phyloP scores from a whole-genome alignment of 2,888 invertebrate species.

The Eupsilia transversa region DNA sequence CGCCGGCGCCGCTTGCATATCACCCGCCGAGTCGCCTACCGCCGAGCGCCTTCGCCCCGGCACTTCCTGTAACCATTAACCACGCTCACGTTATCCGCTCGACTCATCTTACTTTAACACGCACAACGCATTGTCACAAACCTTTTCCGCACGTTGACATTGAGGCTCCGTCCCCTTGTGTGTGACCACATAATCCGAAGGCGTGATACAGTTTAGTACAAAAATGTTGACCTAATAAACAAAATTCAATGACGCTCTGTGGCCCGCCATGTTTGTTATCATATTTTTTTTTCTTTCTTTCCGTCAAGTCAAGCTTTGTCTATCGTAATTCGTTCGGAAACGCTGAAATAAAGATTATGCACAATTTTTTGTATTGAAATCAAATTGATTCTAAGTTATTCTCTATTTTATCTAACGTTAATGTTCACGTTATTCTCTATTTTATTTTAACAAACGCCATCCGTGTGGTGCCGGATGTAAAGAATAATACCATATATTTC shows the following conservation, averaged over 20 bases:
- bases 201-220: slow-evolving; percentile 60
- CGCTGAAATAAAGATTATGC: not conserved
- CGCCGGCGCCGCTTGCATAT: slow-evolving; percentile 89
- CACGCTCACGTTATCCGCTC: slow-evolving; percentile 57
- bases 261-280: slow-evolving; percentile 89
- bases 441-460: not conserved
- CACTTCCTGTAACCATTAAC: slow-evolving; percentile 76
- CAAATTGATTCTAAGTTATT: not conserved
- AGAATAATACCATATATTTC: too few species aligned
- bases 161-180: slow-evolving; percentile 73
- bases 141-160: slow-evolving; percentile 80
- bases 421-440: too few species aligned
- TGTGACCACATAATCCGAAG: slow-evolving; percentile 79
- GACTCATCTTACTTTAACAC: slow-evolving; percentile 3
- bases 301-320: slow-evolving; percentile 35
- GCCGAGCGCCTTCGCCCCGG: slow-evolving; percentile 82
- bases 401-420: not conserved
- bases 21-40: slow-evolving; percentile 82
- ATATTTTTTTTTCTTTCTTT: slow-evolving; percentile 74
- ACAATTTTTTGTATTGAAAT: not conserved
- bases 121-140: slow-evolving; percentile 59
- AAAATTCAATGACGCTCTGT: slow-evolving; percentile 79
- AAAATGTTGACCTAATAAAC: slow-evolving; percentile 78
- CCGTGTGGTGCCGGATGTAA: too few species aligned
- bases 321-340: slow-evolving; percentile 10